Percentiles rank a stretch among this genome's conserved stretches.
These are phyloP conservation scores for Mustela nigripes DNA, from an alignment of 2,113 vertebrate species.

Conservation along the genomic window DNA sequence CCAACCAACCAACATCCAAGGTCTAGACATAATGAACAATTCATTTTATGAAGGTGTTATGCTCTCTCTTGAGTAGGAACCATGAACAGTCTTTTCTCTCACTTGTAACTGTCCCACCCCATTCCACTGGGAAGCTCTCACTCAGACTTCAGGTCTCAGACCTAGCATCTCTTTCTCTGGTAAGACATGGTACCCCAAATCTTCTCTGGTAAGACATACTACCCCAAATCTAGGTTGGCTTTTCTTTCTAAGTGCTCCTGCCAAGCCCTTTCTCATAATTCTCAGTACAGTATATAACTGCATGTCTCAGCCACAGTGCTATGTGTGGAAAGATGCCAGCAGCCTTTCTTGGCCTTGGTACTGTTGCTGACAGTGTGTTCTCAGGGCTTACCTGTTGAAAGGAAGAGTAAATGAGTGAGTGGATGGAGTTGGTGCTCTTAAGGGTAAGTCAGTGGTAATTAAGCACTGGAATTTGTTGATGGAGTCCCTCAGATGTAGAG, in stretches of 20 bases:
- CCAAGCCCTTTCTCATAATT: background rate
- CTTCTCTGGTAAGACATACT: background rate
- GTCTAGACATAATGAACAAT: background rate
- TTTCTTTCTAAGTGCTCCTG: background rate
- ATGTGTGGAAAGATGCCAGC: background rate
- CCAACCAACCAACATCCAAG: too few species aligned
- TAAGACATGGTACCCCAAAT: background rate
- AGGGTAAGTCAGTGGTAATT: background rate
- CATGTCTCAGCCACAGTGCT: background rate
- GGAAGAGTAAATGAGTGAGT: background rate
- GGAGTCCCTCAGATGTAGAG: background rate
- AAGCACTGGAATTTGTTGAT: background rate
- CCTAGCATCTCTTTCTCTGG: background rate
- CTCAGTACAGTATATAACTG: fast-evolving
- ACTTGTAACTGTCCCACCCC: background rate
- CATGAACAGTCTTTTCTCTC: background rate
- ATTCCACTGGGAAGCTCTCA: background rate
- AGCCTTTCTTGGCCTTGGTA: background rate
- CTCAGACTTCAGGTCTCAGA: background rate
- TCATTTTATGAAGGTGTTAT: background rate
- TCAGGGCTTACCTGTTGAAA: background rate
- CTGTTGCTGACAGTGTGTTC: background rate
- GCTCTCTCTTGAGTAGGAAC: background rate
- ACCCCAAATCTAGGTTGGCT: background rate
- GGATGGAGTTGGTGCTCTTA: background rate